Evolutionary conservation across 1,140 invertebrate genomes (phyloP).

Genomic region (Brachionus sp.): DNA sequence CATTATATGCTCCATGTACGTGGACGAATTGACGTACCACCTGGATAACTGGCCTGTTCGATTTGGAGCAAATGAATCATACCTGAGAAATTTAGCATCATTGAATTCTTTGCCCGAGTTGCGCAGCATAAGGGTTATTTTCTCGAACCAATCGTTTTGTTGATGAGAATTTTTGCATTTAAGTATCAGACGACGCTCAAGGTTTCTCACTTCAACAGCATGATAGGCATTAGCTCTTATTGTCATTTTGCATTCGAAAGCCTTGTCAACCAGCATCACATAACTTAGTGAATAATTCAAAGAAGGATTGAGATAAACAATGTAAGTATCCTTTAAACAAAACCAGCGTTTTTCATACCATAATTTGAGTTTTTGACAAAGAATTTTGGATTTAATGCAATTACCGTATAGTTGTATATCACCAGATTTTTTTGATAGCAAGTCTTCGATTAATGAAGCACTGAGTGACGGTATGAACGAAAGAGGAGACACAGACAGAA

Average conservation of each 20-base stretch:
- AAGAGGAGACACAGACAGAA: slow-evolving; percentile 14
- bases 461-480: slow-evolving; percentile 11
- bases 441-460: neutral
- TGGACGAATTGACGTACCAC: slow-evolving; percentile 76
- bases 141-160: slow-evolving; percentile 37
- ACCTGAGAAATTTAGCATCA: neutral
- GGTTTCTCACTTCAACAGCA: slow-evolving; percentile 19
- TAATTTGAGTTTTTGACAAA: slow-evolving; percentile 31
- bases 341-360: slow-evolving; percentile 33
- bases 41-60: neutral
- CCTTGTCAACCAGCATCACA: slow-evolving; percentile 32
- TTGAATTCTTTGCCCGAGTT: slow-evolving; percentile 29
- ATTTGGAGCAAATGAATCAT: slow-evolving; percentile 33
- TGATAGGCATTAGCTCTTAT: slow-evolving; percentile 18
- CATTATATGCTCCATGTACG: slow-evolving; percentile 81
- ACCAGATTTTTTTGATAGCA: slow-evolving; percentile 3
- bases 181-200: neutral
- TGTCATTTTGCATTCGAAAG: neutral
- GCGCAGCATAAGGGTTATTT: slow-evolving; percentile 26
- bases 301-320: slow-evolving; percentile 19
- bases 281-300: neutral
- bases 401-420: slow-evolving; percentile 9
- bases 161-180: slow-evolving; percentile 31
- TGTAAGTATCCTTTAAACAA: slow-evolving; percentile 30
- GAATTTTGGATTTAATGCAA: neutral